Percentiles rank a stretch among this genome's conserved stretches.
Evolutionary conservation across 2,888 invertebrate genomes (phyloP).

Genomic region (Iphiclides podalirius): DNA sequence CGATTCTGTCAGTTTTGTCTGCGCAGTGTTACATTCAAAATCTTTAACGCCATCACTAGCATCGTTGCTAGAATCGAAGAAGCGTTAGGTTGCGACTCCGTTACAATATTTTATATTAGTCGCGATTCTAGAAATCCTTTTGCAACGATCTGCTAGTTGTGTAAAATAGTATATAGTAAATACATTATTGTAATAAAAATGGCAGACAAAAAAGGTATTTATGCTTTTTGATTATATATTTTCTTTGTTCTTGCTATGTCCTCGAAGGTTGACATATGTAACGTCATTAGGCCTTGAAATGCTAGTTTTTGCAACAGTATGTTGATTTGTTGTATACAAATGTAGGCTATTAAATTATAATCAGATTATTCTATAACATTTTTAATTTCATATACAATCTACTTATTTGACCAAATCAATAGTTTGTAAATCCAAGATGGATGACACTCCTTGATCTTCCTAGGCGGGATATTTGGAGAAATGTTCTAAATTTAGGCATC

Average conservation of each 20-base stretch:
- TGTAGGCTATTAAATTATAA: conserved; percentile 19
- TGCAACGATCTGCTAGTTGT: conserved; percentile 41
- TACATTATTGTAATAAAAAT: conserved; percentile 58
- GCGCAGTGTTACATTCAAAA: conserved; percentile 14
- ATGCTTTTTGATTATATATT: conserved; percentile 50
- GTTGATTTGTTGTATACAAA: conserved; percentile 9
- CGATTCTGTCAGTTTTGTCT: conserved; percentile 11
- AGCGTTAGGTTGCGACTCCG: conserved; percentile 54
- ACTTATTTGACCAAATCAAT: conserved; percentile 49
- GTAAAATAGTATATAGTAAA: conserved; percentile 45
- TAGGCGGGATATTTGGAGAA: conserved; percentile 25
- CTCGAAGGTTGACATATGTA: conserved; percentile 68
- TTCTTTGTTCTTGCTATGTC: conserved; percentile 64
- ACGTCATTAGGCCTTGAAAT: conserved; percentile 53
- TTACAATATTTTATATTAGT: conserved; percentile 40
- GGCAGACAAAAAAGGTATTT: conserved; percentile 81
- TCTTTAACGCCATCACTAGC: conserved; percentile 40
- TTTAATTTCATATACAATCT: conserved; percentile 7
- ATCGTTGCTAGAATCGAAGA: conserved; percentile 48
- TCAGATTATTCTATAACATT: not conserved
- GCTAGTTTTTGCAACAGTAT: conserved; percentile 26
- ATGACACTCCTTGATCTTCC: conserved; percentile 40
- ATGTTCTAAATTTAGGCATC: conserved; percentile 45
- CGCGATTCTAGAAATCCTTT: conserved; percentile 41
- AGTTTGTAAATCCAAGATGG: conserved; percentile 64